These are phyloP conservation scores for Halictus ligatus DNA, from an alignment of 2,888 invertebrate genomes.

Conservation along the genomic window DNA sequence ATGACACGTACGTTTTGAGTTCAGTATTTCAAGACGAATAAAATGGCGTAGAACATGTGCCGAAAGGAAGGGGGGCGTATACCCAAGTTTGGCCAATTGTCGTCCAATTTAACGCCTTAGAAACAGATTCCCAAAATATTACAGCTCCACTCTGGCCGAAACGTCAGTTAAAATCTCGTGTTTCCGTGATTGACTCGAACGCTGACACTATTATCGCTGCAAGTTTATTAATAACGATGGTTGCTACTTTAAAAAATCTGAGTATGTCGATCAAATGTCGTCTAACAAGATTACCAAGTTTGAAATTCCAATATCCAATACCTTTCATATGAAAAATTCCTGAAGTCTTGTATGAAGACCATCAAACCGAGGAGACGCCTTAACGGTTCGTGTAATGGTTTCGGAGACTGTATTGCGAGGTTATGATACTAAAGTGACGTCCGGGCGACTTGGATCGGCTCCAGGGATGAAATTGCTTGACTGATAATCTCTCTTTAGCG, in stretches of 20 bases:
- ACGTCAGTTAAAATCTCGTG: background rate
- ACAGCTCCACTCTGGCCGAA: background rate
- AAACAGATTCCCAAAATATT: background rate
- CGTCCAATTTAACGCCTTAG: background rate
- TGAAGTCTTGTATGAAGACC: background rate
- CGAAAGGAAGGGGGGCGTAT: too few species aligned
- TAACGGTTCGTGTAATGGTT: background rate
- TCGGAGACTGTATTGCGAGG: background rate
- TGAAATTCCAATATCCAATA: background rate
- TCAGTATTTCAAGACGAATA: too few species aligned
- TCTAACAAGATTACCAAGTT: background rate
- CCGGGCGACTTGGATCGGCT: background rate
- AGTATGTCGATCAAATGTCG: background rate
- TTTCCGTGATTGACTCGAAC: background rate
- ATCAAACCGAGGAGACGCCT: background rate
- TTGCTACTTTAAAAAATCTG: background rate
- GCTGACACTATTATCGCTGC: background rate
- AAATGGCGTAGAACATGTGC: too few species aligned
- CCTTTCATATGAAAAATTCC: background rate
- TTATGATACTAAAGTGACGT: background rate
- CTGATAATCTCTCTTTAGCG: slow-evolving; percentile 12
- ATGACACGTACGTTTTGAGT: too few species aligned
- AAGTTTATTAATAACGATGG: background rate
- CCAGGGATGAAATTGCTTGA: slow-evolving; percentile 2
- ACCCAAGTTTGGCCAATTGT: too few species aligned